Conservation (phyloP, 2,888 invertebrate genomes). For the Entomobrya proxima region DNA sequence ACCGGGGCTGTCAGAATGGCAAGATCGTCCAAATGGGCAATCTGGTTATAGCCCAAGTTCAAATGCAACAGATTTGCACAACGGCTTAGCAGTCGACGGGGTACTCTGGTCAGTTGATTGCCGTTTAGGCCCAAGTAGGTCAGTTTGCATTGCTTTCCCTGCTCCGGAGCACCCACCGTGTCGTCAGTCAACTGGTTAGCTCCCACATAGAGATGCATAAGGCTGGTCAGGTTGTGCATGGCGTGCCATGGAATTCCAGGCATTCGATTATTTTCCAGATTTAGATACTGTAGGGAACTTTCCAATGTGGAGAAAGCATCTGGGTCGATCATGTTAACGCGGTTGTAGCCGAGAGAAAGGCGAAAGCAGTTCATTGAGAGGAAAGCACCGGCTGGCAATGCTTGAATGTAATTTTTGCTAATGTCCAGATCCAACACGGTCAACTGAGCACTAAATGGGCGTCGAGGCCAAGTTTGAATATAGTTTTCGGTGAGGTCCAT, state of each 20-base stretch:
- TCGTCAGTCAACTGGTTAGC: slow-evolving; percentile 74
- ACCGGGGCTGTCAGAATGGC: slow-evolving; percentile 61
- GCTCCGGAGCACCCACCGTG: slow-evolving; percentile 67
- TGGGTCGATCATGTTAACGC: slow-evolving; percentile 88
- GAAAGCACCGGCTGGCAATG: slow-evolving; percentile 83
- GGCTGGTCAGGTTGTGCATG: slow-evolving; percentile 85
- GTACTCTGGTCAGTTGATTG: slow-evolving; percentile 86
- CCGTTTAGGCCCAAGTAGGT: slow-evolving; percentile 78
- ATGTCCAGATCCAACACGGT: slow-evolving; percentile 88
- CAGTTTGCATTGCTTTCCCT: slow-evolving; percentile 72
- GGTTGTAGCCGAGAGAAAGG: slow-evolving; percentile 93
- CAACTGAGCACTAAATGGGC: slow-evolving; percentile 77
- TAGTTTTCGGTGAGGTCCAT: slow-evolving; percentile 75
- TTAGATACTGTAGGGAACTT: slow-evolving; percentile 85
- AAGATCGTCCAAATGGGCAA: slow-evolving; percentile 87
- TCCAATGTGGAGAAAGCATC: slow-evolving; percentile 84
- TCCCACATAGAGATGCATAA: slow-evolving; percentile 79
- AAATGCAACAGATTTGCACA: slow-evolving; percentile 88
- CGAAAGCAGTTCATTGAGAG: slow-evolving; percentile 82
- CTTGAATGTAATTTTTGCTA: slow-evolving; percentile 86
- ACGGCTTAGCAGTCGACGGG: slow-evolving; percentile 83
- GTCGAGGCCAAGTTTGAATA: slow-evolving; percentile 73
- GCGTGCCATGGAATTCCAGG: slow-evolving; percentile 85
- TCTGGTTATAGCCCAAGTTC: slow-evolving; percentile 92
- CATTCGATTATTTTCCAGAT: slow-evolving; percentile 87